Evolutionary conservation across 1,140 invertebrate genomes (phyloP), one percentile per base, ranked within the genome.

Genomic region (Scaptomyza montana): DNA sequence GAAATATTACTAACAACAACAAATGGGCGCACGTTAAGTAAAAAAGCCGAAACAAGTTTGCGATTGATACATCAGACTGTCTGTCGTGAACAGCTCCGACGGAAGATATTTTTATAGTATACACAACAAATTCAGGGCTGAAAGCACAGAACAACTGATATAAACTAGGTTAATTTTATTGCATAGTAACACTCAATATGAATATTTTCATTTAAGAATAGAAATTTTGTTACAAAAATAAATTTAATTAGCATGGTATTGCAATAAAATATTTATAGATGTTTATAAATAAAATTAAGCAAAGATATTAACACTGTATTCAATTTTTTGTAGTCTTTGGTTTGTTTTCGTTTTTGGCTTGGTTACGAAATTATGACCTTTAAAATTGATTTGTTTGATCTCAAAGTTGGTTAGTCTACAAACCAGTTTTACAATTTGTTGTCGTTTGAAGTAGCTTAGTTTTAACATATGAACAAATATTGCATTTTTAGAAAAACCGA

Each of bases 41-140:
- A 84, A 57, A 30, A 65, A 57, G 60, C 62, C 43, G 55, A 84
- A 82, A 84, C 80, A 75, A 78, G 80, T 82, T 82, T 84, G 59
- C 69, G 53, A 61, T 43, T 66, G 36, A 55, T 63, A 66, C 79
- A 71, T 62, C 63, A 54, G 63, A 69, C 65, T 41, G 59, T 78
- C 16, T 60, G 74, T 53, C 47, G 39, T 59, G 54, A 66, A 59
- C 63, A 71, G 68, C 46, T 71, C 54, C 61, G 66, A 19, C 69
- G 54, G 55, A 10, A 60, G 39, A 51, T 67, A 60, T 66, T 21
- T 45, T 33, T 57, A 66, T 9, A 28, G 5, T 33, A 6, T 33
- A 16, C 45, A 3, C 8, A 60, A 9, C 16, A 39, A 39, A 47
- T 39, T 61, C 56, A 68, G 56, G 65, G 65, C 56, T 68, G 49